Base-by-base conservation (phyloP, 2,113 vertebrate species). In the Sisor rabdophorus region DNA sequence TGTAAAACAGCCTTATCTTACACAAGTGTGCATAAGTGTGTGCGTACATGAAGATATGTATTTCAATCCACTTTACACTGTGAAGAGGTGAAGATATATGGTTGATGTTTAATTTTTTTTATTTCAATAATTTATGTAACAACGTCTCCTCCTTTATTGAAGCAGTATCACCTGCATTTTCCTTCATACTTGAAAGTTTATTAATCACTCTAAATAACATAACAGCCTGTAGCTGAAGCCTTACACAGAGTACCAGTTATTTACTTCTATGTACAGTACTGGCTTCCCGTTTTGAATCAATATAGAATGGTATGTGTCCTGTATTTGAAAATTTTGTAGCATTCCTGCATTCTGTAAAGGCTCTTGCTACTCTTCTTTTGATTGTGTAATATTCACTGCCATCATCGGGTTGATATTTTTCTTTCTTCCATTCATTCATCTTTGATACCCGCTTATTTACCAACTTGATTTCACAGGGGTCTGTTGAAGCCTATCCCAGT, bases 161-260 rank as follows among this genome's bases (percentile, higher is more conserved):
- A 83, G 81, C 50, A 74, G 64, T 80, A 79, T 83, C 81, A 83
- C 81, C 81, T 82, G 81, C 77, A 67, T 26, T 61, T 28, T 79
- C 36, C 63, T 69, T 70, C 56, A 69, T 67, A 24, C 26, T 17
- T 73, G 61, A 76, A 58, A 60, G 60, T 52, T 71, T 48, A 59
- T 79, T 63, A 77, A 53, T 79, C 60, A 47, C 44, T 61, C 44
- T 47, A 52, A 59, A 72, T 72, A 58, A 60, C 48, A 72, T 48
- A 72, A 44, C n/a, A 32, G 28, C 36, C n/a, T 36, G 67, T 20
- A 63, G 0, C 19, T 63, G 11, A n/a, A 63, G 4, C 0, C 30
- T 20, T 64, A 22, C 20, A 44, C 22, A 64, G 19, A n/a, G 60
- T 40, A 64, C 36, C 61, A 64, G 36, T n/a, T 44, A 44, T 10